Conservation (phyloP, 2,888 invertebrate genomes). For the Patella depressa region DNA sequence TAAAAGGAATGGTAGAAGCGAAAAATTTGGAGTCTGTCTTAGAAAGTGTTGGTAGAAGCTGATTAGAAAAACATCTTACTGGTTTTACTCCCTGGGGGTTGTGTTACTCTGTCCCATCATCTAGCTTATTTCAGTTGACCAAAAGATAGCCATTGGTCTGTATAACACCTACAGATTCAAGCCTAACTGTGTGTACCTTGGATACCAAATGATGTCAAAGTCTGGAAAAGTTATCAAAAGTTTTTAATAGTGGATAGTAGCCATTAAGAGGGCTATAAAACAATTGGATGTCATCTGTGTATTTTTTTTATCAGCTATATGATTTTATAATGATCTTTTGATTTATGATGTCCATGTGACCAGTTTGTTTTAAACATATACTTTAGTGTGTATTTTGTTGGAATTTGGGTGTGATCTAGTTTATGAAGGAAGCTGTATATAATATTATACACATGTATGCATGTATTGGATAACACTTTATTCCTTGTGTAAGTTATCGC, state of each 20-base stretch:
- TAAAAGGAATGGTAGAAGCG: conserved; percentile 1
- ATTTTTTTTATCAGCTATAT: too few relatives aligned
- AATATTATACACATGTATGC: conserved; percentile 2
- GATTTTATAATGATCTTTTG: too few relatives aligned
- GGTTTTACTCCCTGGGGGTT: neutral
- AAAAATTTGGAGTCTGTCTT: conserved; percentile 8
- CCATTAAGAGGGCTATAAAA: too few relatives aligned
- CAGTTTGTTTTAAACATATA: too few relatives aligned
- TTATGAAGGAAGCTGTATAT: neutral
- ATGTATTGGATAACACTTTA: conserved; percentile 6
- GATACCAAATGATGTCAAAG: neutral
- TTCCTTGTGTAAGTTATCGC: neutral
- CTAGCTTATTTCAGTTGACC: conserved; percentile 7
- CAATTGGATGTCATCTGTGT: too few relatives aligned
- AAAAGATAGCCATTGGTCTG: neutral
- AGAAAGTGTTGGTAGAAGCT: conserved; percentile 6
- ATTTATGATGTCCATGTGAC: too few relatives aligned
- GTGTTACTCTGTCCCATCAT: conserved; percentile 8
- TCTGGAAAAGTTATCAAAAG: neutral
- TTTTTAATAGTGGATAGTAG: neutral
- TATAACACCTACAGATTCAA: neutral
- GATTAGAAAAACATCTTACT: conserved; percentile 9
- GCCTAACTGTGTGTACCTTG: neutral
- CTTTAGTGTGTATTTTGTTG: neutral
- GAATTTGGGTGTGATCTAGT: conserved; percentile 7